Evolutionary conservation across 2,888 invertebrate genomes (phyloP), one percentile per base, ranked within the genome.

Genomic region (Ischnus inquisitorius): DNA sequence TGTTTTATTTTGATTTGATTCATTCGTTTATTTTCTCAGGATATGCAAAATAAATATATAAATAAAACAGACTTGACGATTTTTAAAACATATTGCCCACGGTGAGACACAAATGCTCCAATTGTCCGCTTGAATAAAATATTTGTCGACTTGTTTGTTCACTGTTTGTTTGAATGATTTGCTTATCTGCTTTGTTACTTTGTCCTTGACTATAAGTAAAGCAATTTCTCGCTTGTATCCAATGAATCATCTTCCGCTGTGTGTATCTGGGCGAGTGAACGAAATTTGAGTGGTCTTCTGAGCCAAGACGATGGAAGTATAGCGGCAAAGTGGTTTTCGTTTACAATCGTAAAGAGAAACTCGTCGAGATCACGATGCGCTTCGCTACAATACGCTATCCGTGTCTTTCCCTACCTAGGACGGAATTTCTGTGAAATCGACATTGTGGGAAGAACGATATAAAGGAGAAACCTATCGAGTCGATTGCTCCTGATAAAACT

Each of bases 401-500:
- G 34, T 60, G 8, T 25, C 16, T 14, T 14, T 72, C 25, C 28
- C 43, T 25, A 6, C n/a, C 16, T n/a, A 1, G 41, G 43, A 16
- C 25, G 6, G 57, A 14, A 28, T 72, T 57, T 60, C 60, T 10
- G 72, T 25, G 41, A 43, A 22, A 10, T 22, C 41, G 72, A 46
- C 25, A 28, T 60, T 19, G n/a, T 16, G 25, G 16, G 43, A 43
- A 25, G 16, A 57, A 16, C 60, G 43, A 22, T 10, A 19, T 25
- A 54, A 43, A 22, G 60, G 41, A n/a, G 16, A 43, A 72, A 60
- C 16, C 72, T 28, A 60, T 60, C 43, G 72, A 43, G 39, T 71
- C 22, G 54, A 71, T 71, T 54, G 71, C 22, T 22, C 28, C 12
- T 57, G 60, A 72, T 60, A 72, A 72, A 60, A 72, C 57, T 72